Evolutionary conservation across 1,140 invertebrate genomes (phyloP), one percentile per base, ranked within the genome.

Genomic region (Brachionus rubens): DNA sequence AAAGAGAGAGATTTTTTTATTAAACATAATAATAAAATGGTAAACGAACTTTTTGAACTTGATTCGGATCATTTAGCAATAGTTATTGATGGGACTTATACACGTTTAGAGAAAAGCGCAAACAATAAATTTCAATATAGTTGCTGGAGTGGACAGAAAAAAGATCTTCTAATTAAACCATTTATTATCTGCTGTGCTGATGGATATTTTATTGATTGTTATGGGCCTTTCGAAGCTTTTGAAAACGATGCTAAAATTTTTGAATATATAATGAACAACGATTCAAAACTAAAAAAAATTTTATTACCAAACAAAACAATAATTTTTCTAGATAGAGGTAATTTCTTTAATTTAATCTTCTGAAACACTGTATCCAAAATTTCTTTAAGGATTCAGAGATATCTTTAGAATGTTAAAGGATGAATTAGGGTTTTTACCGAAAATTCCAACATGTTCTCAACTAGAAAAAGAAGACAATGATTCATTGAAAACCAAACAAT

Each of bases 11-110:
- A 65, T 6, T 65, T 65, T 24, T 65, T 43, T 24, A 43, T 65
- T 10, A 65, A 65, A 65, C 40, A 65, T 65, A 65, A 65, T 65
- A 65, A 65, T 43, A 43, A 24, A 43, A 65, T 65, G 36, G 21
- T 43, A 65, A 65, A 43, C 21, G 30, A 43, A 24, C 19, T 43
- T 9, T 14, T 24, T 26, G 41, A 65, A 43, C 43, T 43, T 19
- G 24, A 65, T 30, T 2, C 30, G 19, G 40, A 65, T 65, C 19
- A 19, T 26, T 28, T 65, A 16, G 40, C 19, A 65, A 65, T 65
- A 24, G 59, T 65, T 43, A 19, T 16, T 24, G 59, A 65, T 43
- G 36, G 36, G 24, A 65, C 59, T 30, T 65, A 65, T 65, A 43
- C 16, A 24, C 16, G 59, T 19, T 43, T 65, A 24, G 59, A 65